Conservation (phyloP, 1,140 invertebrate genomes). For the Heliconius congener region DNA sequence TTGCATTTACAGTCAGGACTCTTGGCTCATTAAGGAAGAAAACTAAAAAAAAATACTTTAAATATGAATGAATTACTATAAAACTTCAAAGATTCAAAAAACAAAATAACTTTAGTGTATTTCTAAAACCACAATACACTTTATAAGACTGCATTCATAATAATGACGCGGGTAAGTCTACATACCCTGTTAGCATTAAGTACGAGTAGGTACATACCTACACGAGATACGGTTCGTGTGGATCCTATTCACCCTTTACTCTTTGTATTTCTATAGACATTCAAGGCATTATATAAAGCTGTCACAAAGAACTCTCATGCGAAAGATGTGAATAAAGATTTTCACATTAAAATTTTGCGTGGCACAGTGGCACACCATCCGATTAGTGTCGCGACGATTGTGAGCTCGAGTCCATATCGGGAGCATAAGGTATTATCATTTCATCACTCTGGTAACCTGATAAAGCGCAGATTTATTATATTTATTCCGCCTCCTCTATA, state of each 20-base stretch:
- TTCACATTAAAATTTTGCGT: constrained; percentile 3
- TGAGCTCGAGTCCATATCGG: too few relatives aligned
- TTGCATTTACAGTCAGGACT: too few relatives aligned
- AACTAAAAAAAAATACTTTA: not conserved
- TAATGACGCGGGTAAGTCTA: not conserved
- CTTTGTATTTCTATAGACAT: constrained; percentile 12
- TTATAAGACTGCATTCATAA: not conserved
- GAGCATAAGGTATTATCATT: too few relatives aligned
- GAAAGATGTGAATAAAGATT: not conserved
- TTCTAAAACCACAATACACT: not conserved
- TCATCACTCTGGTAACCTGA: too few relatives aligned
- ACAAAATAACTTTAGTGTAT: not conserved
- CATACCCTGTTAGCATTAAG: not conserved
- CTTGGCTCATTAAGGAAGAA: too few relatives aligned
- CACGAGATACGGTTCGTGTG: not conserved
- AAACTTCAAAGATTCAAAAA: not conserved
- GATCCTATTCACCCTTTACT: constrained; percentile 19
- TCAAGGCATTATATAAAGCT: not conserved
- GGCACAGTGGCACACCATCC: too few relatives aligned
- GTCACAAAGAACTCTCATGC: not conserved
- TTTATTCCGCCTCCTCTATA: too few relatives aligned
- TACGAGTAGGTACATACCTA: not conserved
- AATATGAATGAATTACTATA: not conserved
- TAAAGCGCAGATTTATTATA: too few relatives aligned
- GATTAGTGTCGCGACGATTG: too few relatives aligned